phyloP scores from a whole-genome alignment of 2,113 vertebrate species.

The Daubentonia madagascariensis region DNA sequence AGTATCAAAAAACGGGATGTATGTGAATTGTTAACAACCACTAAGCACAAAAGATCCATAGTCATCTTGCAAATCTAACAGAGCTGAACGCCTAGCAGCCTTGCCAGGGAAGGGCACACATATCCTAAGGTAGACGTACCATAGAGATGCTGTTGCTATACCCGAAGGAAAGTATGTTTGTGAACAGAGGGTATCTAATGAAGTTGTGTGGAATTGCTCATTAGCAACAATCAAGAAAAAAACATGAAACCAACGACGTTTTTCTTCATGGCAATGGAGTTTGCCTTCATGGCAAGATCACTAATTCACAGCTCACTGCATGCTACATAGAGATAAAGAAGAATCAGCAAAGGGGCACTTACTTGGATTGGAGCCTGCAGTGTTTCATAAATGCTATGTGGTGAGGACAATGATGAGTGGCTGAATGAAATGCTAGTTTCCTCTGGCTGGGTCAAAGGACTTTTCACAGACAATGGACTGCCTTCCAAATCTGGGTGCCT shows the following conservation, averaged over 20 bases:
- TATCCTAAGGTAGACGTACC: neutral
- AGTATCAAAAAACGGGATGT: neutral
- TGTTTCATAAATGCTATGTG: neutral
- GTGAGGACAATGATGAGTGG: neutral
- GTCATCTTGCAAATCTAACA: neutral
- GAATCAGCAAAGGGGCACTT: neutral
- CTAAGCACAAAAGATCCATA: constrained; percentile 44
- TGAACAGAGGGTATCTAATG: neutral
- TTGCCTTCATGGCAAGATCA: neutral
- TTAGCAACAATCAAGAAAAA: neutral
- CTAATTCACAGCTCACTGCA: neutral
- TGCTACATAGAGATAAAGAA: neutral
- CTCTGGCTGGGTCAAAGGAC: neutral
- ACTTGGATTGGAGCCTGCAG: neutral
- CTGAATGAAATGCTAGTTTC: constrained; percentile 13
- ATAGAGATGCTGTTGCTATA: constrained; percentile 27
- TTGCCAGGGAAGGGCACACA: neutral
- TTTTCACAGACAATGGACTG: neutral
- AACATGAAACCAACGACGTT: neutral
- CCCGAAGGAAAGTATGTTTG: neutral
- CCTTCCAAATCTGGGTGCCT: neutral
- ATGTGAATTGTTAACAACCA: constrained; percentile 37
- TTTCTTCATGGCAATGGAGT: too few relatives aligned
- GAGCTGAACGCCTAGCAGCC: neutral
- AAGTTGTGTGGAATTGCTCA: neutral